A percentile compares a stretch with the other conserved stretches of the same genome.
These are phyloP conservation scores for Antennarius maculatus DNA, from an alignment of 2,797 vertebrate species.

Conservation along the genomic window DNA sequence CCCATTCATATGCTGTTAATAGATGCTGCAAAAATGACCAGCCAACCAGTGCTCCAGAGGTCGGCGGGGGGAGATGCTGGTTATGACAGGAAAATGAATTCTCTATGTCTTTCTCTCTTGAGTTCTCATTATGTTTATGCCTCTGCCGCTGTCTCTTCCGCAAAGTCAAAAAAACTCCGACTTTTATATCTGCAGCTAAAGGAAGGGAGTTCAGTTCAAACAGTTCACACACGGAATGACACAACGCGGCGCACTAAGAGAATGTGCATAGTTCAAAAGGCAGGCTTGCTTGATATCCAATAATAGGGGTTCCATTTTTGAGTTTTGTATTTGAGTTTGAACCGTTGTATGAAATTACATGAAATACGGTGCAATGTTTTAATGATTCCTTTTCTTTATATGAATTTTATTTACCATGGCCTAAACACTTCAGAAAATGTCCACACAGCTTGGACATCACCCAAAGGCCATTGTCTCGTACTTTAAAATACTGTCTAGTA, in stretches of 20 bases:
- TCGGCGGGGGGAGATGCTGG: slow-evolving; percentile 30
- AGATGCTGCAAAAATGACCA: slow-evolving; percentile 45
- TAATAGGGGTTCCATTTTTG: neutral
- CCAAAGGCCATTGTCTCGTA: neutral
- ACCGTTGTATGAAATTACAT: neutral
- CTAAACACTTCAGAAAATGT: no score
- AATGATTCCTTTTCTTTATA: no score
- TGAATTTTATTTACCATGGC: no score
- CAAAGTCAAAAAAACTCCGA: neutral
- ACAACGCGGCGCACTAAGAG: neutral
- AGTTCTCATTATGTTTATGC: slow-evolving; percentile 1
- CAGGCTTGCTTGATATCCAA: neutral
- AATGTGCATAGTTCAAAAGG: neutral
- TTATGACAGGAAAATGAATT: slow-evolving; percentile 36
- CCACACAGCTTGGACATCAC: no score
- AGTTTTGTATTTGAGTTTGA: neutral
- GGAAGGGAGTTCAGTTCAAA: neutral
- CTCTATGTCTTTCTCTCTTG: slow-evolving; percentile 8
- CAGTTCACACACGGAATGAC: neutral
- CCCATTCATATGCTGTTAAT: slow-evolving; percentile 42
- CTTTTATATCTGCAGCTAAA: neutral
- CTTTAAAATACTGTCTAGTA: no score
- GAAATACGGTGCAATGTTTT: neutral
- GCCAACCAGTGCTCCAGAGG: slow-evolving; percentile 29
- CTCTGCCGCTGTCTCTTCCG: neutral